phyloP scores from a whole-genome alignment of 2,797 vertebrate species.

The Fistularia commersonii region DNA sequence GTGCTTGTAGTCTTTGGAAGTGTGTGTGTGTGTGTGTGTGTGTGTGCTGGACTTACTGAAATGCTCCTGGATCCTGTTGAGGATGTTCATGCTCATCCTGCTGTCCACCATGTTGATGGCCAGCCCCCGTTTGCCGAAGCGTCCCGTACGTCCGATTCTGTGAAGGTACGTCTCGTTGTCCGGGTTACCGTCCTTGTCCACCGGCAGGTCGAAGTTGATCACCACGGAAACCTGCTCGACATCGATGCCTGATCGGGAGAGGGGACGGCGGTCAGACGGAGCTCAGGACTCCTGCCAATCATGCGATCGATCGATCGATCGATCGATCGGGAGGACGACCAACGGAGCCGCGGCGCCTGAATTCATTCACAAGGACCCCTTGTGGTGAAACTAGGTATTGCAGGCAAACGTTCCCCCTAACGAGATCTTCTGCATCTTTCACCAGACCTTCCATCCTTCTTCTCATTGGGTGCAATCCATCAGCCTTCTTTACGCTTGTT shows the following conservation, averaged over 20 bases:
- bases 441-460: no score
- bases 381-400: no score
- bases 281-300: not conserved
- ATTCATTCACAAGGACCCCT: no score
- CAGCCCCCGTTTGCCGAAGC: conserved; percentile 93
- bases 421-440: no score
- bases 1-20: no score
- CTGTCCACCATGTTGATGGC: conserved; percentile 98
- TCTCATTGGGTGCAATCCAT: no score
- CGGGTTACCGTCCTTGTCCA: conserved; percentile 93
- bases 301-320: no score
- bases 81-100: conserved; percentile 95
- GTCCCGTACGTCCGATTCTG: conserved; percentile 91
- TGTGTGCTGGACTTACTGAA: conserved; percentile 82
- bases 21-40: no score
- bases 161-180: conserved; percentile 97
- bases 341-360: no score
- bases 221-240: conserved; percentile 97
- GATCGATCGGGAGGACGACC: no score
- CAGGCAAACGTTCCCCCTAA: no score
- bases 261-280: not conserved
- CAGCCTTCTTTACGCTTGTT: no score
- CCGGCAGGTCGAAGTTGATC: conserved; percentile 94
- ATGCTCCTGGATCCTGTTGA: conserved; percentile 94
- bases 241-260: conserved; percentile 80